Base-by-base conservation (phyloP, 1,140 invertebrate genomes). In the Neodiprion fabricii region DNA sequence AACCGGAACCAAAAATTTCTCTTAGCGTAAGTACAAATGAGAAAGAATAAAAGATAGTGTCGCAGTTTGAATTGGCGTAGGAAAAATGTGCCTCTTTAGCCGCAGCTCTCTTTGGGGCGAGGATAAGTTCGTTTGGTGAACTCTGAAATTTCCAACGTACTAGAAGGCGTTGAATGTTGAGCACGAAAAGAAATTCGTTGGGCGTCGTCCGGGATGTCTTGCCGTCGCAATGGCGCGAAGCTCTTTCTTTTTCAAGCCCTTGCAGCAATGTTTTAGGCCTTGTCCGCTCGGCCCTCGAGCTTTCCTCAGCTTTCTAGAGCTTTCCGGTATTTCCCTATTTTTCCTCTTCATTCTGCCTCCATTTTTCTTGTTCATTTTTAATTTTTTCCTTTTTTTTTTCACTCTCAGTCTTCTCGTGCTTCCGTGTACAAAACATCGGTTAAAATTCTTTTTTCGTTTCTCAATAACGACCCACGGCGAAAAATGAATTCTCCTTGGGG, bases 221-320 rank as follows among this genome's bases (percentile, higher is more conserved):
- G 71, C 79, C 79, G 78, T 78, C 79, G 80, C 79, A 81, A 82
- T 80, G 80, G 79, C 80, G 78, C n/a, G 61, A 14, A 17, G 12
- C 12, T 65, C 28, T 40, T 40, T 40, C 28, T 40, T 40, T 40
- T 40, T 40, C 28, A 40, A 40, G 28, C 28, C 28, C 28, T 40
- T 40, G 2, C 28, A 40, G 28, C 28, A 40, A 40, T 40, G 28
- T 40, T 40, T 40, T 40, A 40, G 28, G 28, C 28, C 28, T 40
- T 40, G 1, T 14, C 61, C 17, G 1, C 17, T 65, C 12, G 61
- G 61, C 61, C 61, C 17, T 65, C 61, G 61, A 17, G 12, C 61
- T 65, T 65, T 65, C 12, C 12, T 14, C 61, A 65, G 17, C 12
- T 65, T 65, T 21, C 17, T 5, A 65, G 61, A 17, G 17, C 17